Evolutionary conservation across 2,888 invertebrate genomes (phyloP).

Genomic region (Aphidius colemani): DNA sequence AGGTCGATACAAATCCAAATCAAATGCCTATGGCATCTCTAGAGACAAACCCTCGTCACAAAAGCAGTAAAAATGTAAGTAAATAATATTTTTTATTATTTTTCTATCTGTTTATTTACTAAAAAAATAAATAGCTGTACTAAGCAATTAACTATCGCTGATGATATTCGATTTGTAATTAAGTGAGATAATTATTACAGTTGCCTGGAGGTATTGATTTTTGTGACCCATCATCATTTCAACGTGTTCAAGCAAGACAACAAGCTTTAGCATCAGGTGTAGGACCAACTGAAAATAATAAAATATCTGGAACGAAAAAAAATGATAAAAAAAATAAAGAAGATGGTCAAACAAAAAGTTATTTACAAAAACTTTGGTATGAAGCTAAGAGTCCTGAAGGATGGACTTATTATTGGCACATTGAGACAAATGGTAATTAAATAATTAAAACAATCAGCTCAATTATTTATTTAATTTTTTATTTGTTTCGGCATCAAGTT

Average conservation of each 20-base stretch:
- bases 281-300: constrained; percentile 43
- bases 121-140: background rate
- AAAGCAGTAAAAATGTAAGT: constrained; percentile 33
- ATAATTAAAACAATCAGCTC: background rate
- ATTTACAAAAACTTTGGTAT: constrained; percentile 70
- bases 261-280: constrained; percentile 24
- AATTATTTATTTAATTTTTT: background rate
- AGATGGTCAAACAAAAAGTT: constrained; percentile 37
- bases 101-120: no score
- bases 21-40: constrained; percentile 38
- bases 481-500: background rate
- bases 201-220: constrained; percentile 47
- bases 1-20: constrained; percentile 37
- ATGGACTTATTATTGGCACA: constrained; percentile 85
- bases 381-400: constrained; percentile 80
- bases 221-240: constrained; percentile 43
- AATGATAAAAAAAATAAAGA: constrained; percentile 48
- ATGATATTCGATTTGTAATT: constrained; percentile 9
- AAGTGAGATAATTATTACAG: constrained; percentile 32
- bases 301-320: constrained; percentile 61
- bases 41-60: constrained; percentile 41
- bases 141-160: background rate
- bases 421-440: constrained; percentile 73
- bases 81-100: background rate
- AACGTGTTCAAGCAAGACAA: constrained; percentile 33